These are phyloP conservation scores for Lophius piscatorius DNA, from an alignment of 2,113 vertebrate species.

Conservation along the genomic window DNA sequence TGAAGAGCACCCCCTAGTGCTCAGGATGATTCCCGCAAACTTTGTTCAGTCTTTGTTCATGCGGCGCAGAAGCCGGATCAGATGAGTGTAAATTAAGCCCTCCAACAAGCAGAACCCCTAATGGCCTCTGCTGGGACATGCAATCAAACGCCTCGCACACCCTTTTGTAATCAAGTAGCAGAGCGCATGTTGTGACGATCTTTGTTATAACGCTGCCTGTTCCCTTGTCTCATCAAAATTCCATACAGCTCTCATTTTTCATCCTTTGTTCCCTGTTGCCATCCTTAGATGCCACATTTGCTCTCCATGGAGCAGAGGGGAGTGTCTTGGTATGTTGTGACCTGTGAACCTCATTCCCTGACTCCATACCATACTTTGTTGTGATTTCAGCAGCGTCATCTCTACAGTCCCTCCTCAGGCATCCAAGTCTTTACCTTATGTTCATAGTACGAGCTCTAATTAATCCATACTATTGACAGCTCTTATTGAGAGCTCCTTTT, in stretches of 20 bases:
- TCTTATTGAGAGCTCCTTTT: conserved; percentile 48
- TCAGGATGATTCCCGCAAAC: conserved; percentile 42
- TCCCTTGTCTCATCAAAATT: conserved; percentile 78
- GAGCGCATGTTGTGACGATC: conserved; percentile 69
- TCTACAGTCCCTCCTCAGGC: too few relatives aligned
- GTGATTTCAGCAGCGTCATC: conserved; percentile 2
- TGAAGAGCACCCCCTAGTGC: conserved; percentile 73
- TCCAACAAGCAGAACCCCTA: conserved; percentile 66
- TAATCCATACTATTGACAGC: conserved; percentile 29
- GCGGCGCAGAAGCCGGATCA: conserved; percentile 61
- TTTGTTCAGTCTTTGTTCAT: conserved; percentile 37
- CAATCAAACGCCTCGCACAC: conserved; percentile 71
- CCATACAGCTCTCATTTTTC: conserved; percentile 70
- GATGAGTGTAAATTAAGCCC: conserved; percentile 62
- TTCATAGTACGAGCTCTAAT: conserved; percentile 13
- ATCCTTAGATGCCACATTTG: conserved; percentile 47
- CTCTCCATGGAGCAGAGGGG: conserved; percentile 61
- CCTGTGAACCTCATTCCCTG: conserved; percentile 57
- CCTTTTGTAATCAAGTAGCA: conserved; percentile 74
- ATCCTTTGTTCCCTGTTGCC: conserved; percentile 53
- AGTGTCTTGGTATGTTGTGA: conserved; percentile 49
- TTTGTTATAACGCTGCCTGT: conserved; percentile 67
- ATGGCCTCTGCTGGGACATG: conserved; percentile 74
- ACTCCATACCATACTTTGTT: conserved; percentile 31
- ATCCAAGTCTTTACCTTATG: conserved; percentile 10